Evolutionary conservation across 2,888 invertebrate genomes (phyloP).

Genomic region (Parnassius apollo): DNA sequence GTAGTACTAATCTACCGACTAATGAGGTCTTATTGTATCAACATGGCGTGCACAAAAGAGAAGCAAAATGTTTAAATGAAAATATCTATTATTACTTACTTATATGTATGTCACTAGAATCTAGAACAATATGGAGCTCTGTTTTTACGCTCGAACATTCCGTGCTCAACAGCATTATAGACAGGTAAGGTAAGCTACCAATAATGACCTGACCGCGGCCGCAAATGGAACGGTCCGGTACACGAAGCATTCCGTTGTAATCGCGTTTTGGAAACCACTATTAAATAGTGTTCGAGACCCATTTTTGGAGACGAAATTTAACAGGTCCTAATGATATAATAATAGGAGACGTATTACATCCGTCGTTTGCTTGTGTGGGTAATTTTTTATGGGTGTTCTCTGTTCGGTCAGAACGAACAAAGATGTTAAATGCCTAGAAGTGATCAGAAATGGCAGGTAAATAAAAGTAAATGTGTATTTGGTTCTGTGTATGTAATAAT

Average conservation of each 20-base stretch:
- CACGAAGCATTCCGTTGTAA: conserved; percentile 16
- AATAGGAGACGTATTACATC: conserved; percentile 43
- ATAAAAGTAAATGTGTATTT: no score
- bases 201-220: conserved; percentile 7
- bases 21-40: no score
- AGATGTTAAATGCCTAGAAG: conserved; percentile 7
- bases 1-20: no score
- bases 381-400: conserved; percentile 25
- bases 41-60: no score
- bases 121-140: conserved; percentile 1
- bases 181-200: background rate
- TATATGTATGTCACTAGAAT: background rate
- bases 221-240: conserved; percentile 2
- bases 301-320: conserved; percentile 45
- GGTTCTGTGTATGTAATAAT: no score
- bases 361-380: conserved; percentile 33
- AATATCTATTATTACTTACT: no score
- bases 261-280: conserved; percentile 44
- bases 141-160: background rate
- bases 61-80: no score
- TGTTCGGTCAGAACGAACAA: conserved; percentile 21
- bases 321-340: conserved; percentile 65
- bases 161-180: background rate
- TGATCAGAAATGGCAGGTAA: background rate
- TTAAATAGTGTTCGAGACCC: conserved; percentile 47